Base-by-base conservation (phyloP, 2,113 vertebrate genomes). In the Spilogale gracilis region DNA sequence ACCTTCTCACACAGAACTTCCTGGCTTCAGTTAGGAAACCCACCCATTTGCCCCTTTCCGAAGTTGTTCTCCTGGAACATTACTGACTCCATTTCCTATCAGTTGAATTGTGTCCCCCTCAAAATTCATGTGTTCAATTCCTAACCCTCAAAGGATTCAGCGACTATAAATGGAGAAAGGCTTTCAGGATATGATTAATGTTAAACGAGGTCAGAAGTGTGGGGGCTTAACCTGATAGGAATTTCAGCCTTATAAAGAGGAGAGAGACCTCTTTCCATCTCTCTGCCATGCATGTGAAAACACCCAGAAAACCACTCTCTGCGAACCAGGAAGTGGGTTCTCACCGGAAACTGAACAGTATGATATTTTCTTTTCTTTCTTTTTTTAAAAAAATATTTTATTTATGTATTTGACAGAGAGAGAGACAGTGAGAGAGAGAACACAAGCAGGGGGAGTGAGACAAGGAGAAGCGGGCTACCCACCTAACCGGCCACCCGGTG, bases 51-150 rank as follows among this genome's bases (percentile, higher is more conserved):
- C 54, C 48, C 52, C 73, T 90, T 88, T 45, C 56, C 43, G 61
- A 80, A 84, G 48, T 54, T 67, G 43, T 78, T 81, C 71, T 79
- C 54, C 83, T 95, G 74, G 82, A 50, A 86, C 69, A 30, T 89
- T 8, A 61, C 43, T 14, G 20, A 90, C n/a, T 43, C n/a, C n/a
- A 12, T n/a, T 8, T 86, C 13, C 67, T 87, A 14, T 43, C 60
- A 38, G n/a, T 58, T 74, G 69, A 80, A 58, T 48, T 45, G 10
- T 27, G 12, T 27, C 9, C 17, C 23, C 17, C 25, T 2, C 8
- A 38, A 54, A 83, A 69, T 63, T 85, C 13, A 12, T 58, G n/a
- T 10, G 3, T 3, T 65, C 83, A 94, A 86, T 79, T 48, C 54
- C 79, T 78, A 58, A 69, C 11, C 25, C 12, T 3, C 27, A 2